Evolutionary conservation across 2,888 invertebrate species (phyloP), one percentile per base, ranked within the genome.

Genomic region (Monopis laevigella): DNA sequence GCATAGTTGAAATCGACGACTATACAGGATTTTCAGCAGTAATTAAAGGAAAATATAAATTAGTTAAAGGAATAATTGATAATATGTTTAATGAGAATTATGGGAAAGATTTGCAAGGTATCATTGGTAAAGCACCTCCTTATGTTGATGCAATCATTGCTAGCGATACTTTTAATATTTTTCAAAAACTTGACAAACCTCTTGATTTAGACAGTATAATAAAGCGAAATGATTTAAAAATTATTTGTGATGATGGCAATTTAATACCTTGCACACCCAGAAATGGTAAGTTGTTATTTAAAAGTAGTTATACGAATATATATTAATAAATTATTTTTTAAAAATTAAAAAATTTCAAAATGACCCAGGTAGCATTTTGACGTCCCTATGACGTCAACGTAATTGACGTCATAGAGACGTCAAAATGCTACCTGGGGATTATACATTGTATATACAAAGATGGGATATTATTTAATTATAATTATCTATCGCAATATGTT

Each of bases 1-100:
- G 36, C 16, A n/a, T 36, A 14, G 14, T 28, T 4, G 42, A 42
- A 36, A 36, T 42, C 12, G 26, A 42, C 36, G 42, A 42, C 24
- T 42, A 36, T 28, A 13, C 36, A 3, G 36, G 36, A 11, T 42
- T 28, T 28, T 13, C 14, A 5, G 27, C 42, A 5, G 19, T 42
- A 12, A 36, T 36, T 7, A 14, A 13, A 18, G 42, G 42, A 17
- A 34, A 36, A 11, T 36, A 42, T 13, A 36, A 36, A 21, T 36
- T 40, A 18, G 6, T 40, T 30, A 29, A 21, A 13, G 40, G 40
- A 19, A 28, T 18, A 2, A 14, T 40, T 3, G 11, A 24, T 3
- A 13, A 11, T 11, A 13, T n/a, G 11, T 21, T 10, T 17, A 36
- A 29, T 36, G 7, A 36, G 10, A 12, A 42, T 8, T 13, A 28